Evolutionary conservation across 2,888 invertebrate species (phyloP).

Genomic region (Ochropleura leucogaster): DNA sequence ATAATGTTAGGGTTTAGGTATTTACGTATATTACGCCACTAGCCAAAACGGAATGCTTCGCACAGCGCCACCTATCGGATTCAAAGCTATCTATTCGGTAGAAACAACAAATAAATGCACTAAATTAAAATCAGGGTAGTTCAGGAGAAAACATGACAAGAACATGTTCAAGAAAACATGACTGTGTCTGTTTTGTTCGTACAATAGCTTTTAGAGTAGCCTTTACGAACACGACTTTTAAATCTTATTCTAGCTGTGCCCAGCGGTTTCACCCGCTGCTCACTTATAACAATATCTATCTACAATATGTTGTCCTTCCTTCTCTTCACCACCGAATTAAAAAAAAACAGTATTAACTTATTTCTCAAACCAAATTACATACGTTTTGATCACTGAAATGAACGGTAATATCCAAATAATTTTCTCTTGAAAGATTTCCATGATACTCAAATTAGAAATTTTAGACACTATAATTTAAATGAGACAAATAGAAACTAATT

Average conservation of each 20-base stretch:
- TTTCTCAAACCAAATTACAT: constrained; percentile 3
- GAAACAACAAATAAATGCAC: background rate
- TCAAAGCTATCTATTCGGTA: background rate
- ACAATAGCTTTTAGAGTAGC: too few relatives aligned
- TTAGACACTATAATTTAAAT: constrained; percentile 13
- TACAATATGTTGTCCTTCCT: background rate
- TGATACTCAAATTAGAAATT: constrained; percentile 24
- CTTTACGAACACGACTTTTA: too few relatives aligned
- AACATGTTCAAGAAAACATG: too few relatives aligned
- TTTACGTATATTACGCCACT: background rate
- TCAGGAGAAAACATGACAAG: too few relatives aligned
- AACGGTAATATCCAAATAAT: background rate
- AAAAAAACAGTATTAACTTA: constrained; percentile 18
- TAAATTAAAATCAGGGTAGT: background rate
- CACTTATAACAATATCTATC: background rate
- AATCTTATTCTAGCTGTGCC: too few relatives aligned
- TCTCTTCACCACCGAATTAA: background rate
- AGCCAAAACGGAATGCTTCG: background rate
- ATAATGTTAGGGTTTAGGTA: background rate
- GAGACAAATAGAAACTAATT: constrained; percentile 22
- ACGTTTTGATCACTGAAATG: background rate
- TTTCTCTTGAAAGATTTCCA: constrained; percentile 2
- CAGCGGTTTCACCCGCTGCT: too few relatives aligned
- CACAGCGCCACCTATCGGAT: background rate
- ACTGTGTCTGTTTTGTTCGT: too few relatives aligned